Base-by-base conservation (phyloP, 2,113 vertebrate species). In the Trichechus manatus region DNA sequence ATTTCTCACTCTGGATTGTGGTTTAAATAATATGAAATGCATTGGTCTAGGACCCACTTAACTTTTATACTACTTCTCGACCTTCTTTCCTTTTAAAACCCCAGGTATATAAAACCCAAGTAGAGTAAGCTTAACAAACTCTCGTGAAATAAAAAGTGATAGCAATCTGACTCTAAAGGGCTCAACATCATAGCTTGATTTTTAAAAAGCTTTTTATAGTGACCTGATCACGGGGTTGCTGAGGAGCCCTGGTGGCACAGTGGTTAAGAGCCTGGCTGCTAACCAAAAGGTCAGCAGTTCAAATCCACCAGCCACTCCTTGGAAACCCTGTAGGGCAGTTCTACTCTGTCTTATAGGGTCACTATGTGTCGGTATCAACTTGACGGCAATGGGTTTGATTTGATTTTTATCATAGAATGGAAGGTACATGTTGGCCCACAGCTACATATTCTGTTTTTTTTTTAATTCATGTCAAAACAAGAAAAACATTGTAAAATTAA, bases 401-500 rank as follows among this genome's bases (percentile, higher is more conserved):
- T 47, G 47, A 10, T 47, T 47, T 47, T 47, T 91, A 20, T 47
- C n/a, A n/a, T 6, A 91, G 53, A 15, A 50, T 44, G 25, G 36
- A 74, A 80, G 61, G 68, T 39, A 70, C 9, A 78, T 74, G 29
- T 75, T 96, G 72, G 13, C 13, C 39, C 66, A 94, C 4, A 89
- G 47, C 13, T 91, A 86, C 70, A 89, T 93, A 92, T 63, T 87
- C 83, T 92, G 17, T 61, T 83, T 8, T 68, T 2, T 29, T 61
- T 94, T 93, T 90, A 59, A 82, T 66, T 47, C 82, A 72, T 47
- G 39, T 75, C 83, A 93, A 77, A 92, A 89, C 33, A 5, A 97
- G 75, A 83, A 88, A 64, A 36, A 14, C 66, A 59, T 31, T 83
- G 7, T 83, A 82, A 81, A 42, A 85, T 56, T 59, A 89, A 68